phyloP scores from a whole-genome alignment of 2,888 invertebrate genomes.

The Drosophila testacea region DNA sequence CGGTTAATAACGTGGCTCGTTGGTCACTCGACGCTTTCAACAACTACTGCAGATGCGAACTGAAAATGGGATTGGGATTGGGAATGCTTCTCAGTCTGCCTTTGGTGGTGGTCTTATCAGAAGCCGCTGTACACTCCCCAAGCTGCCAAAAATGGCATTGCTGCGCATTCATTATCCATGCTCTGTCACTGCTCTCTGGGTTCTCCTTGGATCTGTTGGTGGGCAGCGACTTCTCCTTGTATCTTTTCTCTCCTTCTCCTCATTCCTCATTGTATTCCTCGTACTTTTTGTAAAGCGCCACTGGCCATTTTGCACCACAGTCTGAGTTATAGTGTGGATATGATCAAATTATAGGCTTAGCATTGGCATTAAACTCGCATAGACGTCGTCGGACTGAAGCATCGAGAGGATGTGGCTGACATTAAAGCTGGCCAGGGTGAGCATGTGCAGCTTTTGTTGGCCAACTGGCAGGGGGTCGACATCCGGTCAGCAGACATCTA shows the following conservation, averaged over 20 bases:
- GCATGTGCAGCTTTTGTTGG: conserved; percentile 42
- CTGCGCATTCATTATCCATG: conserved; percentile 75
- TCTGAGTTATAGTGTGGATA: conserved; percentile 82
- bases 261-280: not conserved
- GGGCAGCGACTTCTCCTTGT: not conserved
- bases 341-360: conserved; percentile 79
- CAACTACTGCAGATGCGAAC: conserved; percentile 65
- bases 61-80: conserved; percentile 6
- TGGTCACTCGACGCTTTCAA: conserved; percentile 78
- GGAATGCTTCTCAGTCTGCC: not conserved
- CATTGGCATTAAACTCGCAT: conserved; percentile 77
- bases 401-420: conserved; percentile 22
- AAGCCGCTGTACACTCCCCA: conserved; percentile 80
- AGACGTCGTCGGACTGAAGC: conserved; percentile 52
- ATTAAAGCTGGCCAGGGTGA: conserved; percentile 31
- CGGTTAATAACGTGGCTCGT: conserved; percentile 26
- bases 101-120: conserved; percentile 84
- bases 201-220: conserved; percentile 3
- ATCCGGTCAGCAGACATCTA: conserved; percentile 54
- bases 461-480: conserved; percentile 27
- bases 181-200: conserved; percentile 49
- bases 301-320: conserved; percentile 69
- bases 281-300: conserved; percentile 56
- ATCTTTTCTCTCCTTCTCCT: not conserved
- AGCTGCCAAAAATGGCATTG: conserved; percentile 81